phyloP scores from a whole-genome alignment of 30 jellyfish, hydroid and myxozoan genomes.

The Nemopilema nomurai region DNA sequence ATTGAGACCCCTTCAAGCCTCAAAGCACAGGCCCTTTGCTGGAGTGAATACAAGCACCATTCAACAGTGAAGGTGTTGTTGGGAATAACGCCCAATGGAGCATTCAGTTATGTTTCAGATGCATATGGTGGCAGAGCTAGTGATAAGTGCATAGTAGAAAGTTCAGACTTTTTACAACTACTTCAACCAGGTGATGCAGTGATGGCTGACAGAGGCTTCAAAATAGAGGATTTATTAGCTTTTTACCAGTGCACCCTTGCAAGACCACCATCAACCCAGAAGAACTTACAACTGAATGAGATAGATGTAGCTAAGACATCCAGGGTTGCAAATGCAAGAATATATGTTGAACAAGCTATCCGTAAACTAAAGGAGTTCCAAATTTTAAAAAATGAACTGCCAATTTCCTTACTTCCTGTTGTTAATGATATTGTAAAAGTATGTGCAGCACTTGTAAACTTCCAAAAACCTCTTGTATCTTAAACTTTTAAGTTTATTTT shows the following conservation, averaged over 20 bases:
- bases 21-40: constrained; percentile 39
- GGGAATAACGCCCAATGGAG: constrained; percentile 40
- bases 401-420: constrained; percentile 31
- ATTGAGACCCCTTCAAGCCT: constrained; percentile 62
- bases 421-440: constrained; percentile 28
- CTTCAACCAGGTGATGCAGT: constrained; percentile 24
- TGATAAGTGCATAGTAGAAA: constrained; percentile 31
- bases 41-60: constrained; percentile 49
- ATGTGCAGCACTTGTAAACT: constrained; percentile 64
- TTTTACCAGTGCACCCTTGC: neutral
- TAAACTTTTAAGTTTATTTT: neutral
- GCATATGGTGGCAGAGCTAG: constrained; percentile 47
- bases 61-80: constrained; percentile 30
- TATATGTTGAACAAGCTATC: constrained; percentile 54
- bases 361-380: constrained; percentile 33
- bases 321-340: constrained; percentile 38
- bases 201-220: constrained; percentile 49
- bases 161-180: constrained; percentile 12
- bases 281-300: constrained; percentile 45
- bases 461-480: constrained; percentile 8
- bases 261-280: constrained; percentile 45
- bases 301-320: constrained; percentile 22
- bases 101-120: constrained; percentile 40
- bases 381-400: constrained; percentile 45
- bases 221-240: constrained; percentile 23